Evolutionary conservation across 1,140 invertebrate genomes (phyloP), one percentile per base, ranked within the genome.

Genomic region (Heliothis subflexa): DNA sequence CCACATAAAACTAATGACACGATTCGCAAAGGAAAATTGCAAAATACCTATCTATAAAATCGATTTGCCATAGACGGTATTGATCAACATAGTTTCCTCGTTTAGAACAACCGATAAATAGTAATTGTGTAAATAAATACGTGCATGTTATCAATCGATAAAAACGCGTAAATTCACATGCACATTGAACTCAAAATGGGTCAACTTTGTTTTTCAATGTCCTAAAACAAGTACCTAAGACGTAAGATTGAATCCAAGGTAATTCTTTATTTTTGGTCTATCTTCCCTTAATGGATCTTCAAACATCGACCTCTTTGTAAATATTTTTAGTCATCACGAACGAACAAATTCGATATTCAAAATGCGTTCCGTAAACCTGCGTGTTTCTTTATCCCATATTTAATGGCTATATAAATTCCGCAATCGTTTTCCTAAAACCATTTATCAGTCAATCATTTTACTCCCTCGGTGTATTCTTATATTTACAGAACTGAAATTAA

Each of bases 351-450:
- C 47, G 9, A 47, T 68, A 68, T 68, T 68, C 64, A 9, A 68
- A 28, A 18, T 68, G 16, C 45, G 45, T 52, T 52, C 12, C 7
- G 50, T 68, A 68, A 5, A 28, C 13, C 45, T 68, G 64, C 64
- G 64, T 68, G 45, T 47, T 47, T 47, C 47, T 52, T 47, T 61
- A 40, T n/a, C 50, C 71, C 52, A 50, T 68, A n/a, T 50, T 68
- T 50, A 68, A 25, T 57, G 55, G 64, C 2, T 50, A 50, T 52
- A 4, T 21, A 68, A 50, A 68, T 68, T n/a, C 47, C 12, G 2
- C 4, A 52, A 50, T 68, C 45, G 28, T 68, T 16, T 28, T 52
- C 21, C 45, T 10, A 28, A 16, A 52, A 13, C 5, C 11, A 10
- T 49, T 49, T 12, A 25, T 16, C 14, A 40, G 14, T 62, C 11